These are phyloP conservation scores for Diacarnus erythraeanus DNA, from an alignment of 37 sponge, comb jelly and placozoan species.

Conservation along the genomic window DNA sequence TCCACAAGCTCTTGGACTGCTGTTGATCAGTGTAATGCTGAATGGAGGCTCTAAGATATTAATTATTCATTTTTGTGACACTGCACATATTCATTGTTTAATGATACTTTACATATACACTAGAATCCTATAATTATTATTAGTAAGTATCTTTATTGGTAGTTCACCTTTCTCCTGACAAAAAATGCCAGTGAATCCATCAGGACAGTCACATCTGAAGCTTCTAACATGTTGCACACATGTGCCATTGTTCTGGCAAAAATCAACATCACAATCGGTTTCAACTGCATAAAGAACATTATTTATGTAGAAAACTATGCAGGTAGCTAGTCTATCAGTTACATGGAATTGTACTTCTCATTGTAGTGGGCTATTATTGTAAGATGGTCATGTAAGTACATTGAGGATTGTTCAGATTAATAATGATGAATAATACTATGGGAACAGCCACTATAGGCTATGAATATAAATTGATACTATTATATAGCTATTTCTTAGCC, in stretches of 20 bases:
- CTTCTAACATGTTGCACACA: conserved; percentile 26
- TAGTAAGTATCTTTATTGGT: too few relatives aligned
- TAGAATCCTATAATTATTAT: not conserved
- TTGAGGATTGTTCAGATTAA: too few relatives aligned
- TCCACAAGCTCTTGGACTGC: not conserved
- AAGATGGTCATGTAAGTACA: too few relatives aligned
- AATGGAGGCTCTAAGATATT: not conserved
- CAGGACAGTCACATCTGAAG: conserved; percentile 24
- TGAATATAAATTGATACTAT: too few relatives aligned
- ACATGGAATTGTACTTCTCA: too few relatives aligned
- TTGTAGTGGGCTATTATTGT: too few relatives aligned
- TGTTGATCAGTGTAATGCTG: not conserved
- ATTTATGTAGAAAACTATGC: too few relatives aligned
- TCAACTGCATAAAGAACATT: conserved; percentile 5
- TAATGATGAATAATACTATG: too few relatives aligned
- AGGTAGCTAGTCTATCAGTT: too few relatives aligned
- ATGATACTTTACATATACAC: too few relatives aligned
- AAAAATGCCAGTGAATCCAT: conserved; percentile 34
- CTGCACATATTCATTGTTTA: not conserved
- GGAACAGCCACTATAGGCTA: too few relatives aligned
- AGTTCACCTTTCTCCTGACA: conserved; percentile 44
- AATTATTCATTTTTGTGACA: not conserved
- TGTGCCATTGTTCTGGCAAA: conserved; percentile 50
- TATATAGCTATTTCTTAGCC: too few relatives aligned
- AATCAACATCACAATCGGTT: conserved; percentile 33